A percentile compares a stretch with the other conserved stretches of the same genome.
These are phyloP conservation scores for Mobula hypostoma DNA, from an alignment of 2,113 vertebrate genomes.

Conservation along the genomic window DNA sequence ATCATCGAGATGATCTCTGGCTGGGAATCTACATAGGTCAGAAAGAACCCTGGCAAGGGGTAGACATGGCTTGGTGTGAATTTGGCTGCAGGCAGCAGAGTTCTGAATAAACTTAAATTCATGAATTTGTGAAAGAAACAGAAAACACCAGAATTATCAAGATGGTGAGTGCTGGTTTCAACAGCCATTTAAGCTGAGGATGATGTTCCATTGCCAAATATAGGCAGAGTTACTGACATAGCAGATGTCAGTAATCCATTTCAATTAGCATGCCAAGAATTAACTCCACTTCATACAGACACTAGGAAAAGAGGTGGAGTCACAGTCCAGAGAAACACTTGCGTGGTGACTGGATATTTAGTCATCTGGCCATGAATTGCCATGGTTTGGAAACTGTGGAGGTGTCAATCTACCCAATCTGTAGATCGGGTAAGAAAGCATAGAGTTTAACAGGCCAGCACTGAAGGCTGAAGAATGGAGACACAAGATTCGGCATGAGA, in stretches of 20 bases:
- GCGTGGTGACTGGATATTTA: neutral
- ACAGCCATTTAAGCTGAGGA: neutral
- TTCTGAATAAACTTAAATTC: neutral
- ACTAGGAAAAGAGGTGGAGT: neutral
- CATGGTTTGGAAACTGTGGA: neutral
- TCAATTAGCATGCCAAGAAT: neutral
- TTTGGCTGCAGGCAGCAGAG: neutral
- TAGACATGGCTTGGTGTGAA: neutral
- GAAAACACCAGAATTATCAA: neutral
- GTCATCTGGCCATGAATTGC: neutral
- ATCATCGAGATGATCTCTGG: neutral
- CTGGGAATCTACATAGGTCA: neutral
- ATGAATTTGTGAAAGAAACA: neutral
- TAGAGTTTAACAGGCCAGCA: neutral
- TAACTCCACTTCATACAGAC: neutral
- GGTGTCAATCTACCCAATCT: neutral
- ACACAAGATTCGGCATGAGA: neutral
- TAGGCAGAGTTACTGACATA: neutral
- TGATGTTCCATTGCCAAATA: neutral
- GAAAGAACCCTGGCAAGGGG: too few relatives aligned
- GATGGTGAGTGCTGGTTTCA: neutral
- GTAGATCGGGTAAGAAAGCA: neutral
- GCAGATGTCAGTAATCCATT: neutral
- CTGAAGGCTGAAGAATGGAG: neutral
- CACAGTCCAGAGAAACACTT: neutral